Base-by-base conservation (phyloP, 1,140 invertebrate species). In the Chironomus tepperi region DNA sequence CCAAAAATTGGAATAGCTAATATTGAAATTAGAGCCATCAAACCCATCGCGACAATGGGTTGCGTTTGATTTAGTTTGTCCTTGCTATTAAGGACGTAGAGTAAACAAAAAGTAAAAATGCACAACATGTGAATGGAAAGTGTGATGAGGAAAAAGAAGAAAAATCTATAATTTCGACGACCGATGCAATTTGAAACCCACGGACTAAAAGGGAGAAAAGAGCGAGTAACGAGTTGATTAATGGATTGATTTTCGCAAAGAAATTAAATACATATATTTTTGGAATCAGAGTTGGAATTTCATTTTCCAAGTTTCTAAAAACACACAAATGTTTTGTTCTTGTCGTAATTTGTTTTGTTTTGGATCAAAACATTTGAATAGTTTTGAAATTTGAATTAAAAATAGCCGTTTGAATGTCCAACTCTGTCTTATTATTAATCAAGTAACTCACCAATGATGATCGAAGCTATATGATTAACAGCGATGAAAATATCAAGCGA, bases 141-240 rank as follows among this genome's bases (percentile, higher is more conserved):
- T 75, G 96, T 98, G 78, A 98, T 88, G 42, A 99, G 89, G 84
- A 99, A 99, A 85, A 98, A 94, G 85, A 98, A 98, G 86, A 98
- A 98, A 84, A 96, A 98, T 80, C 97, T 88, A 83, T 99, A 99
- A 85, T 99, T 99, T 77, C 97, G 88, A 77, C 97, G 89, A 74
- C 98, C 98, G 79, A 99, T 99, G 83, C 98, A 99, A 84, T 99
- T 99, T 85, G 99, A 99, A 77, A 99, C 94, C 96, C 96, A 98
- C 74, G 97, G 96, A 85, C 97, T 73, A 73, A 15, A 12, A 42
- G 9, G 7, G n/a, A 34, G 8, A 73, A 9, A 57, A 5, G 15
- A 57, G 15, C 12, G 47, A 12, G n/a, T 57, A 15, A 57, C 12
- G 47, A 57, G 12, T n/a, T 15, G n/a, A 57, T 57, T 12, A 57